Evolutionary conservation across 1,140 invertebrate genomes (phyloP), one percentile per base, ranked within the genome.

Genomic region (Drosophila busckii): DNA sequence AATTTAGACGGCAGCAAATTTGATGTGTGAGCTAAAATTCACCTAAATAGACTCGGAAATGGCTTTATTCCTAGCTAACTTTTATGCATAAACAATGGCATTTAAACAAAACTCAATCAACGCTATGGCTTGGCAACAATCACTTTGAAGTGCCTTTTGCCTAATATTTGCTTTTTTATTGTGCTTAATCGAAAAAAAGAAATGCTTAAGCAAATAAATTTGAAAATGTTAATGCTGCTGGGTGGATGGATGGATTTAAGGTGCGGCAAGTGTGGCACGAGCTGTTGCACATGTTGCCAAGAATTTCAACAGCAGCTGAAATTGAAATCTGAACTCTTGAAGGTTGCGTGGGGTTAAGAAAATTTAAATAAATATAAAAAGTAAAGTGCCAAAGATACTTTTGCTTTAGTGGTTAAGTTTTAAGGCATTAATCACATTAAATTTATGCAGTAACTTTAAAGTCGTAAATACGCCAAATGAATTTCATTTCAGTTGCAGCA

Each of bases 231-330:
- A 69, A 82, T 80, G 46, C 31, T 75, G n/a, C n/a, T n/a, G n/a
- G n/a, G n/a, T n/a, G n/a, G n/a, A n/a, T 34, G 29, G 75, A 82
- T 73, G 69, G 73, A 80, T 80, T 75, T 82, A 80, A 23, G 42
- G 64, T 34, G 48, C 29, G 50, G 4, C 28, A 19, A 69, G 73
- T 80, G 73, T 82, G 46, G 46, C 60, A 50, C 38, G 73, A 80
- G 44, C 61, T 65, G 50, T 66, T 32, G 75, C 75, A 82, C 62
- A 82, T 80, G 75, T 60, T 58, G 29, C 13, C 5, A n/a, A 12
- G 10, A 25, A 34, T 22, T 22, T n/a, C n/a, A n/a, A n/a, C n/a
- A n/a, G n/a, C n/a, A n/a, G n/a, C n/a, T n/a, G n/a, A n/a, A 9
- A 41, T 61, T 20, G 26, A 19, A 22, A 55, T 64, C 62, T 62